phyloP scores from a whole-genome alignment of 2,113 vertebrate genomes.

The Pangasianodon hypophthalmus region DNA sequence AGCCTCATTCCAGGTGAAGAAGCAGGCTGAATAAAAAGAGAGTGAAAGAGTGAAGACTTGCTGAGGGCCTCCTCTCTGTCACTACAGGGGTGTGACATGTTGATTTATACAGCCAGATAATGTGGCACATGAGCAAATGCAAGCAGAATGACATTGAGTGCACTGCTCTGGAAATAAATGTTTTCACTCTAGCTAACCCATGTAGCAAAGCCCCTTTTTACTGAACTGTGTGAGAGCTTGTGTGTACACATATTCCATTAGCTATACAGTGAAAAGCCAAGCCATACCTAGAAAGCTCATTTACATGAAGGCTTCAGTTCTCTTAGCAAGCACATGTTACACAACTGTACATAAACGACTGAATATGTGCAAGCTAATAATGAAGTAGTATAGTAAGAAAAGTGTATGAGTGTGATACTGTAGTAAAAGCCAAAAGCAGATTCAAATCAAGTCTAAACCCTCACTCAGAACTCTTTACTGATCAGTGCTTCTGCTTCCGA shows the following conservation, averaged over 20 bases:
- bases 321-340: conserved; percentile 9
- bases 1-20: conserved; percentile 60
- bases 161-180: conserved; percentile 44
- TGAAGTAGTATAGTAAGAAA: neutral
- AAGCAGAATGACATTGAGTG: conserved; percentile 32
- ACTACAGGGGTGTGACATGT: conserved; percentile 31
- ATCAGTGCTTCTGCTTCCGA: neutral
- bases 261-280: conserved; percentile 41
- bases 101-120: conserved; percentile 61
- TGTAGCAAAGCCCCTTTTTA: conserved; percentile 40
- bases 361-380: neutral
- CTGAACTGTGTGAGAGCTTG: conserved; percentile 35
- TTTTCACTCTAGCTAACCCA: conserved; percentile 46
- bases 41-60: conserved; percentile 2
- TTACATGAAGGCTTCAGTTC: conserved; percentile 43
- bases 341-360: conserved; percentile 1
- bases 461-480: neutral
- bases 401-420: neutral
- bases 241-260: conserved; percentile 50
- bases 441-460: neutral
- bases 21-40: neutral
- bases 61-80: conserved; percentile 7
- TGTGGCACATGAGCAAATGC: conserved; percentile 27
- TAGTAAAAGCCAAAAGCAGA: neutral
- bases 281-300: conserved; percentile 41